Conservation (phyloP, 2,888 invertebrate genomes). For the Melitaea athalia region DNA sequence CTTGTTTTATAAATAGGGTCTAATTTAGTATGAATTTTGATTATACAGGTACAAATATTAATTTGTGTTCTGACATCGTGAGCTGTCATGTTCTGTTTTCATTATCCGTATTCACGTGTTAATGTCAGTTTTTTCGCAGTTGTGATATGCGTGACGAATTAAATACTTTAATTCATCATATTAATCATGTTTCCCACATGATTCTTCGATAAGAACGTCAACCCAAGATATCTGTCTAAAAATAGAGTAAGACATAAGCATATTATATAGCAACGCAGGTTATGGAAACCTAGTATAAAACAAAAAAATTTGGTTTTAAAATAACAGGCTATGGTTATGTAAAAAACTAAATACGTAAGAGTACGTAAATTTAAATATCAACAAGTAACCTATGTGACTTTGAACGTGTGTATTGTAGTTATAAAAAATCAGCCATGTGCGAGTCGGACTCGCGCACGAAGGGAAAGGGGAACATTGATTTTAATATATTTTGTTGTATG, state of each 20-base stretch:
- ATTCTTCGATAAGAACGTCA: neutral
- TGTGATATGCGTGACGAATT: constrained; percentile 55
- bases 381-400: too few species aligned
- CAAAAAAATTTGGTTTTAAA: too few species aligned
- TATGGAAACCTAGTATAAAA: too few species aligned
- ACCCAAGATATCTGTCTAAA: neutral
- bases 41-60: neutral
- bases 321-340: too few species aligned
- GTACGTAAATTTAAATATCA: too few species aligned
- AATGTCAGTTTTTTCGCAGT: constrained; percentile 64
- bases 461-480: too few species aligned
- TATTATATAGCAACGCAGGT: too few species aligned
- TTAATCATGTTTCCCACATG: constrained; percentile 41
- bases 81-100: constrained; percentile 46
- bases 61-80: constrained; percentile 28
- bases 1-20: constrained; percentile 40
- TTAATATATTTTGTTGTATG: too few species aligned
- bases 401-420: too few species aligned
- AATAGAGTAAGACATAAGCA: neutral
- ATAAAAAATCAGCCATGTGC: too few species aligned
- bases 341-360: too few species aligned
- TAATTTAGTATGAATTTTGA: constrained; percentile 34
- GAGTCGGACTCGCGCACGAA: too few species aligned
- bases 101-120: constrained; percentile 64
- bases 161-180: constrained; percentile 61